Evolutionary conservation across 1,140 invertebrate species (phyloP), one percentile per base, ranked within the genome.

Genomic region (Colletes gigas): DNA sequence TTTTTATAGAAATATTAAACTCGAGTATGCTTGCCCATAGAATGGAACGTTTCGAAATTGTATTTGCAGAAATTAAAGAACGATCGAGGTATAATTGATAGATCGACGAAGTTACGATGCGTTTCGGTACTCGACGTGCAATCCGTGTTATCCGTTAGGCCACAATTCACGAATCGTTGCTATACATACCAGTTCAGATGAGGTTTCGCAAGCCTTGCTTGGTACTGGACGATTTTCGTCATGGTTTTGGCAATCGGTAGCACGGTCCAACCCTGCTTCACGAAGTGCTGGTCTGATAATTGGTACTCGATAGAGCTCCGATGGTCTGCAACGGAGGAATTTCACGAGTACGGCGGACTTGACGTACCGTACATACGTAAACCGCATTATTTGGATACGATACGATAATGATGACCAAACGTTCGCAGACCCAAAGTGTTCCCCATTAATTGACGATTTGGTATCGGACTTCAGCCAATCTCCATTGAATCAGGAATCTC

Each of bases 241-340:
- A 73, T 83, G 47, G 57, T 86, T 83, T 81, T 87, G 66, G 72
- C 71, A 78, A 78, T 68, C 41, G 88, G 88, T 71, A 89, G 75
- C 75, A 88, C 76, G 39, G 88, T 90, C 88, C 87, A 89, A 15
- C 84, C 82, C 21, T 84, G 81, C 44, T 89, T 72, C 76, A 84
- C 77, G 78, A 89, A 91, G 78, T 81, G 74, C 67, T 73, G 68
- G 76, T 90, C 72, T 78, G 89, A 91, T 88, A 91, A 90, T 91
- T 89, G 90, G 82, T 90, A 90, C 81, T 91, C 76, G 78, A 92
- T 92, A 82, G 83, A 69, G 84, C 88, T 89, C 77, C 83, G 74
- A 86, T 82, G 70, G 67, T 81, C 83, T 90, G 72, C 65, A 86
- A 84, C 59, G 73, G 67, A 81, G 83, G 80, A 89, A 88, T 90